These are phyloP conservation scores for Drosophila prolongata DNA, from an alignment of 2,888 invertebrate species.

Conservation along the genomic window DNA sequence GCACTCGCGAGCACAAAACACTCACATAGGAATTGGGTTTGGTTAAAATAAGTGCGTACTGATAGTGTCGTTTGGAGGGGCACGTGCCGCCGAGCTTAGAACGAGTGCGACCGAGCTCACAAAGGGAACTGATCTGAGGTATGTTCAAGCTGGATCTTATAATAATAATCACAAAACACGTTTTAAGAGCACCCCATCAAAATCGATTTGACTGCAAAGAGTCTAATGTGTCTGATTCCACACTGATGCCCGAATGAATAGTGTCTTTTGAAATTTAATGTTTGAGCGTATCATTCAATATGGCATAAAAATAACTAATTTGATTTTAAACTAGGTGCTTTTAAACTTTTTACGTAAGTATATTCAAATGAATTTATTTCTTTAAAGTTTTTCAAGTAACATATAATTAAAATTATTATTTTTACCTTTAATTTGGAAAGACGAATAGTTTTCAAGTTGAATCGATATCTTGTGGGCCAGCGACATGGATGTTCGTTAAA, in stretches of 20 bases:
- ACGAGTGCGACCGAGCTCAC: constrained; percentile 50
- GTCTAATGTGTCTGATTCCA: not conserved
- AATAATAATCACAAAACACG: constrained; percentile 27
- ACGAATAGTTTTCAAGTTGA: no score
- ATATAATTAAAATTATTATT: no score
- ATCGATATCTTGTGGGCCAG: no score
- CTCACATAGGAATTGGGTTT: not conserved
- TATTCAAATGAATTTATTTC: no score
- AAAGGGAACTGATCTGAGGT: constrained; percentile 49
- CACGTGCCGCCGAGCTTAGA: constrained; percentile 24
- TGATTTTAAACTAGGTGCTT: no score
- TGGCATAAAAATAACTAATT: no score
- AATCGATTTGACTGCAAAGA: not conserved
- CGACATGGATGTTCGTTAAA: no score
- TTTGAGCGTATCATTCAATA: no score
- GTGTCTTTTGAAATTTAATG: not conserved
- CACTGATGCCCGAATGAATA: not conserved
- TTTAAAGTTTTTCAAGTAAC: no score
- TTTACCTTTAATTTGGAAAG: no score
- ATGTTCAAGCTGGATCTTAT: constrained; percentile 6
- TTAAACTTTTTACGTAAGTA: no score
- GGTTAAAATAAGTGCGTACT: constrained; percentile 8
- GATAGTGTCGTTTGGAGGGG: constrained; percentile 2
- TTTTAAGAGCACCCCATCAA: constrained; percentile 26
- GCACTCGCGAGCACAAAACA: constrained; percentile 8